Evolutionary conservation across 2,797 vertebrate species (phyloP).

Genomic region (Rhodeus uyekii): DNA sequence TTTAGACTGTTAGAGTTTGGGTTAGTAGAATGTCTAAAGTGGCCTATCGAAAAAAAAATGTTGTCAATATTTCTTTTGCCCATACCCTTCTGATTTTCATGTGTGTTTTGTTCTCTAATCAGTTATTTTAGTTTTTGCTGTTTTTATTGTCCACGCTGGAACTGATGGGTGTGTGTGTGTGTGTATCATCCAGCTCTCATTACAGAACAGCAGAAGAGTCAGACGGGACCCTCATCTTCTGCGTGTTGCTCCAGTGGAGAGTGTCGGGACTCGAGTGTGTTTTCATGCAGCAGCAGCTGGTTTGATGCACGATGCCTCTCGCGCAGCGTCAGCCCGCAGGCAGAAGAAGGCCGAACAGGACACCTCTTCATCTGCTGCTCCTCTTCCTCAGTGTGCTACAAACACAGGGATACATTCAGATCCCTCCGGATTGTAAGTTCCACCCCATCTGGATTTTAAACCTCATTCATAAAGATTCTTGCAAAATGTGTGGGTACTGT

Average conservation of each 20-base stretch:
- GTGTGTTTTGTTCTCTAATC: slow-evolving; percentile 24
- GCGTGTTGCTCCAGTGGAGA: not conserved
- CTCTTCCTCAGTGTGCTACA: slow-evolving; percentile 26
- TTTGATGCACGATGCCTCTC: slow-evolving; percentile 57
- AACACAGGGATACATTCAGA: slow-evolving; percentile 32
- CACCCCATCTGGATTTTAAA: not conserved
- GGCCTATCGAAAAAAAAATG: not conserved
- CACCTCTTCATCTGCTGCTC: slow-evolving; percentile 20
- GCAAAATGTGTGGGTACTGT: not conserved
- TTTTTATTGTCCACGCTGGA: not conserved
- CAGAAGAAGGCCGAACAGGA: slow-evolving; percentile 26
- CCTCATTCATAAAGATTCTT: not conserved
- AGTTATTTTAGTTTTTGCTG: not conserved
- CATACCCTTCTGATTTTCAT: not conserved
- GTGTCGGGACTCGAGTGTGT: not conserved
- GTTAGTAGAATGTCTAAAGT: not conserved
- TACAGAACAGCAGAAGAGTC: slow-evolving; percentile 15
- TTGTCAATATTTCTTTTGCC: not conserved
- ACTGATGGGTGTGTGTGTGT: not conserved
- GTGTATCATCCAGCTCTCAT: not conserved
- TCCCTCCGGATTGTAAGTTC: slow-evolving; percentile 58
- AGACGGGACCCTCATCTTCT: not conserved
- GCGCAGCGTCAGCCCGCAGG: slow-evolving; percentile 37
- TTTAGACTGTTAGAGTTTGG: not conserved
- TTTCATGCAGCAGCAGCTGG: slow-evolving; percentile 12